A percentile compares a stretch with the other conserved stretches of the same genome.
Conservation (phyloP, 2,797 vertebrate genomes). For the Hirundo rustica region DNA sequence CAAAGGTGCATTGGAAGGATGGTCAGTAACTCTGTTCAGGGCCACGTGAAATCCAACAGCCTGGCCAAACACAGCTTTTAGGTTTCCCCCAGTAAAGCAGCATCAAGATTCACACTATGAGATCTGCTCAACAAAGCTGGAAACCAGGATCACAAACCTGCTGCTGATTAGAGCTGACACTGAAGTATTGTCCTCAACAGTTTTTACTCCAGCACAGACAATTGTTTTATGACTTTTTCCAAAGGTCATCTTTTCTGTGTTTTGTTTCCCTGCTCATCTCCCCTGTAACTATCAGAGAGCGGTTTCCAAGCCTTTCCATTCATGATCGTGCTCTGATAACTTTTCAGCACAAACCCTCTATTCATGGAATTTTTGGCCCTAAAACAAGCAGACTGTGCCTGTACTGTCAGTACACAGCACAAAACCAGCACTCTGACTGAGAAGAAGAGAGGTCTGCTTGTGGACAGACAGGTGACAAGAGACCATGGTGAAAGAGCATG, state of each 20-base stretch:
- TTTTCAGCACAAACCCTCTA: neutral
- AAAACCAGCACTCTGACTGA: neutral
- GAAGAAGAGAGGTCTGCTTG: neutral
- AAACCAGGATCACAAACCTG: neutral
- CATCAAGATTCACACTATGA: neutral
- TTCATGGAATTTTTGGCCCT: neutral
- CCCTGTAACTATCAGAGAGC: neutral
- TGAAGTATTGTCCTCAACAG: neutral
- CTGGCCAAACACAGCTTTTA: neutral
- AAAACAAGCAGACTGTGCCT: neutral
- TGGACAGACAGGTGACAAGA: neutral
- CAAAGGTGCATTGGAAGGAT: neutral
- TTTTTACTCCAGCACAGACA: neutral
- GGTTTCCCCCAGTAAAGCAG: neutral
- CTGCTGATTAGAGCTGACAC: neutral
- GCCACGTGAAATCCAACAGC: neutral
- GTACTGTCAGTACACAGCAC: neutral
- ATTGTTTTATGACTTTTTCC: neutral
- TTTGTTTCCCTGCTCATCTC: neutral
- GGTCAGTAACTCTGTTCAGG: neutral
- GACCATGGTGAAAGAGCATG: neutral
- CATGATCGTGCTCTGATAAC: neutral
- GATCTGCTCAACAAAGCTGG: neutral
- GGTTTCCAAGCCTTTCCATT: neutral
- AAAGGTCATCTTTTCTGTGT: neutral